Evolutionary conservation across 2,888 invertebrate species (phyloP).

Genomic region (Physocephala rufipes): DNA sequence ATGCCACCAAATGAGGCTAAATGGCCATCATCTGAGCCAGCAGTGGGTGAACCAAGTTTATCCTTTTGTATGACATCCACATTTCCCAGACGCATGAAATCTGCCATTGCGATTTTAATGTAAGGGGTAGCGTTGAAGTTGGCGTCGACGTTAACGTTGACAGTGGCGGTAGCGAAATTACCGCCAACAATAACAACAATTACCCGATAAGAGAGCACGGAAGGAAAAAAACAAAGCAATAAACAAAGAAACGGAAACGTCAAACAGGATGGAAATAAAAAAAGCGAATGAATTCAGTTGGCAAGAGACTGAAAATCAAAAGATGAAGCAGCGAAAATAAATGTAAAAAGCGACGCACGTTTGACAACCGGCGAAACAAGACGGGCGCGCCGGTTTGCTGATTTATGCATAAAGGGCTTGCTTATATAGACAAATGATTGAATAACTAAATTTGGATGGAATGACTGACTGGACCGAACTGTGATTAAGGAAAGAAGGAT

Average conservation of each 20-base stretch:
- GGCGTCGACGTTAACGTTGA: not conserved
- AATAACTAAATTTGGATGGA: not conserved
- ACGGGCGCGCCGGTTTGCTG: constrained; percentile 8
- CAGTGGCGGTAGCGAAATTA: not conserved
- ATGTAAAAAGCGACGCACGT: constrained; percentile 31
- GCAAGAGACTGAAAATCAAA: constrained; percentile 13
- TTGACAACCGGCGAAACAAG: constrained; percentile 29
- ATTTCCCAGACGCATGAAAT: constrained; percentile 76
- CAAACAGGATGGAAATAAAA: constrained; percentile 1
- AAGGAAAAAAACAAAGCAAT: constrained; percentile 12
- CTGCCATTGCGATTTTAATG: constrained; percentile 69
- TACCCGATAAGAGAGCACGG: constrained; percentile 17
- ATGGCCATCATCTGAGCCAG: constrained; percentile 86
- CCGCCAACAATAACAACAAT: constrained; percentile 7
- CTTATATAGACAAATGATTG: not conserved
- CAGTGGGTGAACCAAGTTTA: constrained; percentile 83
- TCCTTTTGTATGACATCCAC: constrained; percentile 75
- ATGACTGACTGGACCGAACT: not conserved
- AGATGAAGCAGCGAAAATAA: not conserved
- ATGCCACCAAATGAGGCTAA: constrained; percentile 58
- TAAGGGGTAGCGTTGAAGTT: constrained; percentile 34
- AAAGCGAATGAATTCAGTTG: not conserved
- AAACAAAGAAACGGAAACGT: constrained; percentile 19
- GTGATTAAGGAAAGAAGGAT: not conserved
- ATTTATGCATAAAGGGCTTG: constrained; percentile 24